These are phyloP conservation scores for Astropecten irregularis DNA, from an alignment of 53 echinoderm and acorn worm genomes.

Conservation along the genomic window DNA sequence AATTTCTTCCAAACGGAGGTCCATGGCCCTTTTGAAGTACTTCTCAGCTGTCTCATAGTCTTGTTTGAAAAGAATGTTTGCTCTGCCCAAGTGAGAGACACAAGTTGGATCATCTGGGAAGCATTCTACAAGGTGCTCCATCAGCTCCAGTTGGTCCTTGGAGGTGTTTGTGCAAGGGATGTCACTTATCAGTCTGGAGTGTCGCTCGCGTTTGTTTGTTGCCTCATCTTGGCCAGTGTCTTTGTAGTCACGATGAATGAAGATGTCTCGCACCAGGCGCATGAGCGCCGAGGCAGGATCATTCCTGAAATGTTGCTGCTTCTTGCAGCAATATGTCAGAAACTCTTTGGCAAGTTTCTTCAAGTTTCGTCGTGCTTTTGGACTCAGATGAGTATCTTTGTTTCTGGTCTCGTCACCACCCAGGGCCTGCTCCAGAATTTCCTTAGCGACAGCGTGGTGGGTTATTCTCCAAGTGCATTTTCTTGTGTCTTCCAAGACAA, in stretches of 20 bases:
- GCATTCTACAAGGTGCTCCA: slow-evolving; percentile 38
- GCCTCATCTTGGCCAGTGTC: slow-evolving; percentile 28
- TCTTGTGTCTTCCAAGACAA: slow-evolving; percentile 23
- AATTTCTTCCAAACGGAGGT: slow-evolving; percentile 32
- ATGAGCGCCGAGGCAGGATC: background rate
- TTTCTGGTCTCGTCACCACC: background rate
- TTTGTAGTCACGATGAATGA: slow-evolving; percentile 37
- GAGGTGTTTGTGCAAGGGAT: background rate
- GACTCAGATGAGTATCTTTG: slow-evolving; percentile 1
- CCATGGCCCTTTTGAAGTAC: slow-evolving; percentile 7
- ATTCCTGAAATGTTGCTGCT: background rate
- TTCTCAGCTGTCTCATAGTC: slow-evolving; percentile 1
- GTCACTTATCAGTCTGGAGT: slow-evolving; percentile 33
- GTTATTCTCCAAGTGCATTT: slow-evolving; percentile 55
- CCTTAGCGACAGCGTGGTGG: slow-evolving; percentile 53
- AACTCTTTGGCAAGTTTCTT: slow-evolving; percentile 7
- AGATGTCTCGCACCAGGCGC: slow-evolving; percentile 2
- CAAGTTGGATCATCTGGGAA: slow-evolving; percentile 38
- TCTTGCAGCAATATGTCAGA: slow-evolving; percentile 22
- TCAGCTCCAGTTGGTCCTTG: slow-evolving; percentile 10
- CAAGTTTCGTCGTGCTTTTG: background rate
- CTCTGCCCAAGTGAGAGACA: slow-evolving; percentile 44
- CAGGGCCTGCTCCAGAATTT: slow-evolving; percentile 54
- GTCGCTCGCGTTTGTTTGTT: slow-evolving; percentile 24
- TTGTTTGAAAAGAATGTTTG: background rate